Percentiles rank a stretch among this genome's conserved stretches.
phyloP scores from a whole-genome alignment of 2,797 vertebrate genomes.

The Etheostoma nigrum region DNA sequence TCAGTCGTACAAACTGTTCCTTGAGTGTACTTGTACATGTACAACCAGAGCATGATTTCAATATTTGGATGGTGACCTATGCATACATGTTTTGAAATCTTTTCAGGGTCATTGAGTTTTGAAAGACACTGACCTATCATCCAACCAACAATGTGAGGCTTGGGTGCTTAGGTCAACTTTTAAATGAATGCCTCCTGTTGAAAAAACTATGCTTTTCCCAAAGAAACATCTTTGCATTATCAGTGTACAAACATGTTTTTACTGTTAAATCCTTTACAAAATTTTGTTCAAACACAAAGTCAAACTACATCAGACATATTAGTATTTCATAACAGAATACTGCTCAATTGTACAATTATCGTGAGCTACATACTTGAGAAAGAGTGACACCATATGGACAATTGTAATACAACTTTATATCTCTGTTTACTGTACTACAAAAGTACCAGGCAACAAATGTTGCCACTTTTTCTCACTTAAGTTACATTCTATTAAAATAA shows the following conservation, averaged over 20 bases:
- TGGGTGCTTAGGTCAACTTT: slow-evolving; percentile 40
- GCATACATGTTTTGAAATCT: neutral
- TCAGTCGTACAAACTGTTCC: neutral
- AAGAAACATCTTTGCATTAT: slow-evolving; percentile 15
- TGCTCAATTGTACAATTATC: neutral
- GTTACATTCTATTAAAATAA: slow-evolving; percentile 9
- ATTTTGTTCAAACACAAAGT: neutral
- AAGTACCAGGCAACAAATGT: slow-evolving; percentile 11
- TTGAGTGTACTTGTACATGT: neutral
- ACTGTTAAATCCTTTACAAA: slow-evolving; percentile 24
- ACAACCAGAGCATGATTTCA: neutral
- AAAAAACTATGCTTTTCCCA: slow-evolving; percentile 30
- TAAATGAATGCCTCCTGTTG: slow-evolving; percentile 32
- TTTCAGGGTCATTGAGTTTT: slow-evolving; percentile 7
- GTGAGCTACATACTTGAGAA: slow-evolving; percentile 32
- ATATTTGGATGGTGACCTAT: neutral
- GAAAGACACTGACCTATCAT: slow-evolving; percentile 28
- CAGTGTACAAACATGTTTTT: slow-evolving; percentile 7
- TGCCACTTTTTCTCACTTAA: neutral
- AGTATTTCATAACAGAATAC: slow-evolving; percentile 20
- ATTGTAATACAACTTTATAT: slow-evolving; percentile 14
- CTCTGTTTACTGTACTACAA: slow-evolving; percentile 16
- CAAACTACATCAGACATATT: slow-evolving; percentile 1
- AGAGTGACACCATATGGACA: slow-evolving; percentile 75
- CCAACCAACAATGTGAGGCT: slow-evolving; percentile 34